Conservation (phyloP, 2,888 invertebrate genomes). For the Drosophila kanekoi region DNA sequence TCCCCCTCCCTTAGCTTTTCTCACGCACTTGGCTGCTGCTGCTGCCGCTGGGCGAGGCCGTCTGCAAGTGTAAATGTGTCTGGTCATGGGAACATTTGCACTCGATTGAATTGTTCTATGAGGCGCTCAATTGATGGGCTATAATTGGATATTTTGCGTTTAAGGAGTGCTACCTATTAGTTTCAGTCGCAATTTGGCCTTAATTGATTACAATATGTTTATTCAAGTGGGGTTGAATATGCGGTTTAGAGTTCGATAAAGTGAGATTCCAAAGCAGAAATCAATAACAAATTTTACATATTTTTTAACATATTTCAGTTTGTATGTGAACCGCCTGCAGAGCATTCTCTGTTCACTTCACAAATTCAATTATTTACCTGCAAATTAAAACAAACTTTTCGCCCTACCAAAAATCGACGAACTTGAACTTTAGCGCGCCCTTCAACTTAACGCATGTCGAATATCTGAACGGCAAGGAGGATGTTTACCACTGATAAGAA, state of each 20-base stretch:
- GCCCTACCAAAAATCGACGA: constrained; percentile 28
- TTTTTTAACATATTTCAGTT: too few species aligned
- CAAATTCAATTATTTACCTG: neutral
- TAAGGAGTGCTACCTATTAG: constrained; percentile 33
- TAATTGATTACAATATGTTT: constrained; percentile 38
- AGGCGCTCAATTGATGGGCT: constrained; percentile 54
- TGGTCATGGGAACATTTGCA: constrained; percentile 76
- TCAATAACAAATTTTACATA: too few species aligned
- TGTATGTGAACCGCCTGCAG: too few species aligned
- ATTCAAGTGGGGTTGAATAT: constrained; percentile 8
- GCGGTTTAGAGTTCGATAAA: neutral
- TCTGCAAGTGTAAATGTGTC: constrained; percentile 68
- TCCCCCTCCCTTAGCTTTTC: constrained; percentile 32
- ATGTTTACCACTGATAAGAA: constrained; percentile 73
- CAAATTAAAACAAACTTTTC: neutral
- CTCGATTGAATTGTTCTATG: constrained; percentile 67
- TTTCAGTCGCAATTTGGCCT: constrained; percentile 17
- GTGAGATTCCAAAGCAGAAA: too few species aligned
- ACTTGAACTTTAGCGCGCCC: constrained; percentile 76
- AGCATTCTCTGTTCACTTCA: too few species aligned
- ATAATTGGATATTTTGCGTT: constrained; percentile 41
- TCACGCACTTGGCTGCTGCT: constrained; percentile 69
- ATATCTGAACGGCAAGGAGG: constrained; percentile 51
- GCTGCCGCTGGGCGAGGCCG: neutral
- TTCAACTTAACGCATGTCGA: constrained; percentile 66